Evolutionary conservation across 1,140 invertebrate genomes (phyloP).

Genomic region (Brachionus plicatilis): DNA sequence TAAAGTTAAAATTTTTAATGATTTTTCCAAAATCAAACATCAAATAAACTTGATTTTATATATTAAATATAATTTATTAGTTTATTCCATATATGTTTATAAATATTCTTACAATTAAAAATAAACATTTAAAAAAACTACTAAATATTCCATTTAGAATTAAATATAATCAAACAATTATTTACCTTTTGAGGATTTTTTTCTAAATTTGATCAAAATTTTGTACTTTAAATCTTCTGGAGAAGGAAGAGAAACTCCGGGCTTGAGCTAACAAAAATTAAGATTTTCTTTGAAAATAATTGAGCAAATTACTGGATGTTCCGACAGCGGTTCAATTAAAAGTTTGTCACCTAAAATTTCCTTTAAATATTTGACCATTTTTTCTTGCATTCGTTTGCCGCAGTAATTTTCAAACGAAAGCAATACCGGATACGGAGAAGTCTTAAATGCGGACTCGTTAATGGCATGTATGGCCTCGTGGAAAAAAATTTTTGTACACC

Average conservation of each 20-base stretch:
- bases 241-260: constrained; percentile 75
- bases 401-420: constrained; percentile 98
- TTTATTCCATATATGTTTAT: too few species aligned
- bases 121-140: not conserved
- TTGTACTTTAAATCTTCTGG: constrained; percentile 76
- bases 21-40: too few species aligned
- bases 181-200: constrained; percentile 70
- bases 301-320: not conserved
- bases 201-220: constrained; percentile 97
- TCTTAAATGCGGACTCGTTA: constrained; percentile 94
- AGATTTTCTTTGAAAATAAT: not conserved
- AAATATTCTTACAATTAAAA: not conserved
- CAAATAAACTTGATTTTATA: too few species aligned
- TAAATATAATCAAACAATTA: not conserved
- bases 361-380: constrained; percentile 90
- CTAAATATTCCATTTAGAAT: not conserved
- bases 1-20: too few species aligned
- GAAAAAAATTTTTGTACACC: constrained; percentile 82
- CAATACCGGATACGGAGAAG: constrained; percentile 88
- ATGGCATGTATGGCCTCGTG: constrained; percentile 91
- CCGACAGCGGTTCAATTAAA: constrained; percentile 46
- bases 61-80: too few species aligned
- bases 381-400: constrained; percentile 66
- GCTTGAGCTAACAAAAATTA: constrained; percentile 62
- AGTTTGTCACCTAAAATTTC: constrained; percentile 86